Evolutionary conservation across 2,888 invertebrate genomes (phyloP).

Genomic region (Emmelina monodactyla): DNA sequence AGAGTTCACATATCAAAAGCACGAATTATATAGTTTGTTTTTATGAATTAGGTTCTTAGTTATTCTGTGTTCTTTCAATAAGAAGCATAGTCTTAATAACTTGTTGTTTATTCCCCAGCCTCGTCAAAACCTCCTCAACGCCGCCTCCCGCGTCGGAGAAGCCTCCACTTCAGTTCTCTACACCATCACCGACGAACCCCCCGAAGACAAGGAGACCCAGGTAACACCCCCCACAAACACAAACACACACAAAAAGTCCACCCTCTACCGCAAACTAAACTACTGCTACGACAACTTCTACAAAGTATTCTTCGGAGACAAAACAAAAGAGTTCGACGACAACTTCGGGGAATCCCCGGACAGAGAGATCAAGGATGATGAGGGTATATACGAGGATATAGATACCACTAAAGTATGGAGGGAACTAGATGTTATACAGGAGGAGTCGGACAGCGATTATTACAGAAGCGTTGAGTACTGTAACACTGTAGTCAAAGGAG

Average conservation of each 20-base stretch:
- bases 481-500: constrained; percentile 27
- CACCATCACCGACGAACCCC: constrained; percentile 92
- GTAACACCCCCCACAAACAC: constrained; percentile 28
- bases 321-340: constrained; percentile 31
- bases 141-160: constrained; percentile 96
- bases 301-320: constrained; percentile 44
- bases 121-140: constrained; percentile 90
- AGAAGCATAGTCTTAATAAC: no score
- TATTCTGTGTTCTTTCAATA: no score
- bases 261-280: constrained; percentile 51
- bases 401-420: constrained; percentile 40
- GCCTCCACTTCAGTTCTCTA: constrained; percentile 93
- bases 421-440: constrained; percentile 46
- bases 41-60: no score
- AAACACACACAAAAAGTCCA: constrained; percentile 33
- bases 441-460: constrained; percentile 58
- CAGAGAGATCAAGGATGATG: constrained; percentile 29
- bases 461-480: constrained; percentile 53
- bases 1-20: no score
- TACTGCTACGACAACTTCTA: constrained; percentile 60
- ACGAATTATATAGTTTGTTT: no score
- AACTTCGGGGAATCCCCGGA: constrained; percentile 26
- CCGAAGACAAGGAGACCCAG: constrained; percentile 81
- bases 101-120: constrained; percentile 62
- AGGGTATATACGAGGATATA: constrained; percentile 45